A percentile compares a stretch with the other conserved stretches of the same genome.
Evolutionary conservation across 92 coral and sea anemone genomes (phyloP).

Genomic region (Anthopleura xanthogrammica): DNA sequence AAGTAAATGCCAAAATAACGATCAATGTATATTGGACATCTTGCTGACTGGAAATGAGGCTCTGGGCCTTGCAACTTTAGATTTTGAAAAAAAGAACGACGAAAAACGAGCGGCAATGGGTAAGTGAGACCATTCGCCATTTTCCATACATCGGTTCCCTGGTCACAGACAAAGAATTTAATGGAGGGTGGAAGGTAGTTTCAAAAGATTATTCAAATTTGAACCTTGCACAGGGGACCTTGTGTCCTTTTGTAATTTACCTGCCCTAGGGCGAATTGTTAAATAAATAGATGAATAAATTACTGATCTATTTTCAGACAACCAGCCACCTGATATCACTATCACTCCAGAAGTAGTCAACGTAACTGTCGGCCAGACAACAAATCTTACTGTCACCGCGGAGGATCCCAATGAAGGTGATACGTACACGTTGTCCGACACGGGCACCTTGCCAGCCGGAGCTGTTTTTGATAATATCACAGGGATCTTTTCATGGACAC

Average conservation of each 20-base stretch:
- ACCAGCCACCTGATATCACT: constrained; percentile 60
- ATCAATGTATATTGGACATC: constrained; percentile 57
- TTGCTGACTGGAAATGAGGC: constrained; percentile 50
- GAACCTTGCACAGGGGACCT: no score
- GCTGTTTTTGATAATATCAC: constrained; percentile 49
- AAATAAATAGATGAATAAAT: no score
- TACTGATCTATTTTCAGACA: constrained; percentile 26
- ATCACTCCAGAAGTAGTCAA: constrained; percentile 43
- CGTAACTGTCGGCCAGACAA: constrained; percentile 39
- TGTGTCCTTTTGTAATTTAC: no score
- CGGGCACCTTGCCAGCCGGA: constrained; percentile 43
- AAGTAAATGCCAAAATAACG: constrained; percentile 40
- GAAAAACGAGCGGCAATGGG: constrained; percentile 42
- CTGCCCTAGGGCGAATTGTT: no score
- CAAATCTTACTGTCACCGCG: constrained; percentile 27
- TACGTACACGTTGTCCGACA: constrained; percentile 33
- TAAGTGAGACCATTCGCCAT: constrained; percentile 10
- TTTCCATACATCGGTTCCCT: no score
- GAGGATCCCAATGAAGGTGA: constrained; percentile 63
- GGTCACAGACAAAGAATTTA: no score
- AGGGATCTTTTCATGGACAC: constrained; percentile 47
- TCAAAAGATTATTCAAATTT: no score
- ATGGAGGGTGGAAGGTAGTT: no score
- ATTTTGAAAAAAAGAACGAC: constrained; percentile 53
- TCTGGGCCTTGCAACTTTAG: constrained; percentile 39